Evolutionary conservation across 2,797 vertebrate genomes (phyloP).

Genomic region (Gymnopithys bicolor): DNA sequence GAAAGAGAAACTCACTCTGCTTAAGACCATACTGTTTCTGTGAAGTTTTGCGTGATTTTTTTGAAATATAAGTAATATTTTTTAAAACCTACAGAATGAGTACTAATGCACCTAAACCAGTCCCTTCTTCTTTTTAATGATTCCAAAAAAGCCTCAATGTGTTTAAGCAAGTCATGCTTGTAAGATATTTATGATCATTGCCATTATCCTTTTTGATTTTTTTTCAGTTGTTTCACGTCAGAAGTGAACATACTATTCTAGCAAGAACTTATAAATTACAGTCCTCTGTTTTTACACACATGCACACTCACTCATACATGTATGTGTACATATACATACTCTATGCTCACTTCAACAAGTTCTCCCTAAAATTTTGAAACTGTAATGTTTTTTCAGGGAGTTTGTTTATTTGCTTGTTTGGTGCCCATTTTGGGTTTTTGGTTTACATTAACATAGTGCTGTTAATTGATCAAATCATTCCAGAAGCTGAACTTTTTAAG

Average conservation of each 20-base stretch:
- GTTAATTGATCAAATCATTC: background rate
- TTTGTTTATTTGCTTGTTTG: background rate
- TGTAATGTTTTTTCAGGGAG: background rate
- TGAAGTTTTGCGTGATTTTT: background rate
- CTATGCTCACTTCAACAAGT: background rate
- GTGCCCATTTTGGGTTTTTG: background rate
- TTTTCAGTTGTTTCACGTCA: background rate
- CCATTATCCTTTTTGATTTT: background rate
- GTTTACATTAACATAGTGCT: background rate
- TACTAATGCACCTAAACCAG: background rate
- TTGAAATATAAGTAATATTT: background rate
- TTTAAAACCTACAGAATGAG: background rate
- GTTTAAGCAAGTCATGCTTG: background rate
- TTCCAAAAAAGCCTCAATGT: background rate
- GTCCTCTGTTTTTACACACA: accelerated
- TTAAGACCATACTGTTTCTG: background rate
- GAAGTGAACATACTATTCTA: background rate
- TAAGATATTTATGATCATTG: background rate
- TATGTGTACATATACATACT: background rate
- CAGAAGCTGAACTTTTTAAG: background rate
- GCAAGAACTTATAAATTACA: background rate
- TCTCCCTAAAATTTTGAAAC: background rate
- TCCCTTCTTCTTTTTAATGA: background rate
- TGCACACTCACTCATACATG: accelerated
- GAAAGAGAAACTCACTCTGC: background rate